Conservation (phyloP, 1,140 invertebrate genomes). For the Hypsibius dujardini region DNA sequence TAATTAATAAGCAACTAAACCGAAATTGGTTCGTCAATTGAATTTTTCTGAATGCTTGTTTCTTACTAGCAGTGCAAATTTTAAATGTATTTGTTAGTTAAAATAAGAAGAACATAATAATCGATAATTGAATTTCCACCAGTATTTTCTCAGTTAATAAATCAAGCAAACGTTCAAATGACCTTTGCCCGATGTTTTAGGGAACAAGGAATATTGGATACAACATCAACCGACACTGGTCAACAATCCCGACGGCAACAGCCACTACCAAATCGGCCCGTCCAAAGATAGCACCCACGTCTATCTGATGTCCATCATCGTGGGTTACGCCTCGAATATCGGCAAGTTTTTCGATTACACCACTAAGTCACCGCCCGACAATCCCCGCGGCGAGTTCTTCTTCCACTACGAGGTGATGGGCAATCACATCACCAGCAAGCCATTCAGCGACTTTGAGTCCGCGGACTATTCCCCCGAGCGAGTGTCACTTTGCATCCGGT, state of each 20-base stretch:
- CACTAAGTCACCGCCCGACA: not conserved
- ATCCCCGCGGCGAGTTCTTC: not conserved
- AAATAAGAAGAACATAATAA: too few species aligned
- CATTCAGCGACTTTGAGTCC: slow-evolving; percentile 6
- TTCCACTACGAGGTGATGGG: not conserved
- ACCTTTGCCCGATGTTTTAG: too few species aligned
- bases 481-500: not conserved
- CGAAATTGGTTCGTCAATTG: too few species aligned
- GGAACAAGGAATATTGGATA: slow-evolving; percentile 13
- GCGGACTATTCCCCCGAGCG: not conserved
- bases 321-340: not conserved
- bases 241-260: not conserved
- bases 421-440: not conserved
- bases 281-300: slow-evolving; percentile 15
- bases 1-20: too few species aligned
- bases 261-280: slow-evolving; percentile 6
- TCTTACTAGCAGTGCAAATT: too few species aligned
- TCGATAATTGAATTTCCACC: too few species aligned
- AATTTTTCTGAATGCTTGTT: too few species aligned
- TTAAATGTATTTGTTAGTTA: too few species aligned
- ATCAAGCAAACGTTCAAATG: too few species aligned
- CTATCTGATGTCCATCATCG: not conserved
- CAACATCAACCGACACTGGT: not conserved
- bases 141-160: too few species aligned
- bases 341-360: not conserved